phyloP scores from a whole-genome alignment of 2,888 invertebrate species.

The Labia minor region DNA sequence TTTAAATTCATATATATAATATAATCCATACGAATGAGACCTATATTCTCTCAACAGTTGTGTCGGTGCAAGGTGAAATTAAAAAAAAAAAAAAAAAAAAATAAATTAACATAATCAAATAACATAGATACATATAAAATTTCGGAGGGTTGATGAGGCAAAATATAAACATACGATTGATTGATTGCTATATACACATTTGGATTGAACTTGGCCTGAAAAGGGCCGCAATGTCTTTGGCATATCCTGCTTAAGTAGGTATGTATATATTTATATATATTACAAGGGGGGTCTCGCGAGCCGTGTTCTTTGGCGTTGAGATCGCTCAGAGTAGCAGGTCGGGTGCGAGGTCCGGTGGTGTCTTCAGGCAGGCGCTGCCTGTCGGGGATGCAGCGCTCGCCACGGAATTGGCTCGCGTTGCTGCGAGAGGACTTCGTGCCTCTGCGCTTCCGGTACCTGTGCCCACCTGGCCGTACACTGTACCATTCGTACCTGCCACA shows the following conservation, averaged over 20 bases:
- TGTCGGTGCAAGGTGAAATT: background rate
- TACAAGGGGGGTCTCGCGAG: background rate
- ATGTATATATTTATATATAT: slow-evolving; percentile 4
- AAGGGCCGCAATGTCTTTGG: background rate
- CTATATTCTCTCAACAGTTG: background rate
- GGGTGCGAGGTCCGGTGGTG: slow-evolving; percentile 26
- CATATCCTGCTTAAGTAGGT: background rate
- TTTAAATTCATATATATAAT: no score
- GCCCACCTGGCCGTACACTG: background rate
- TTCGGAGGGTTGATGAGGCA: slow-evolving; percentile 13
- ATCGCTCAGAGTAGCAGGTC: background rate
- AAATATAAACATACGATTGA: background rate
- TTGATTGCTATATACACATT: background rate
- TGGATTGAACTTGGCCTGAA: background rate
- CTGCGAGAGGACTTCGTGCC: slow-evolving; percentile 56
- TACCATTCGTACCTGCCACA: background rate
- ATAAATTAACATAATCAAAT: no score
- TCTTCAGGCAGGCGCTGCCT: slow-evolving; percentile 57
- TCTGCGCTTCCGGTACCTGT: slow-evolving; percentile 33
- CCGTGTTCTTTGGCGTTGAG: background rate
- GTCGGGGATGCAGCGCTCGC: slow-evolving; percentile 60
- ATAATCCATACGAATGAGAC: background rate
- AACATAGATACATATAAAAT: background rate
- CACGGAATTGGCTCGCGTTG: slow-evolving; percentile 57
- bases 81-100: background rate